A percentile compares a stretch with the other conserved stretches of the same genome.
These are phyloP conservation scores for Pseudomyrmex dendroicus DNA, from an alignment of 1,140 invertebrate genomes.

Conservation along the genomic window DNA sequence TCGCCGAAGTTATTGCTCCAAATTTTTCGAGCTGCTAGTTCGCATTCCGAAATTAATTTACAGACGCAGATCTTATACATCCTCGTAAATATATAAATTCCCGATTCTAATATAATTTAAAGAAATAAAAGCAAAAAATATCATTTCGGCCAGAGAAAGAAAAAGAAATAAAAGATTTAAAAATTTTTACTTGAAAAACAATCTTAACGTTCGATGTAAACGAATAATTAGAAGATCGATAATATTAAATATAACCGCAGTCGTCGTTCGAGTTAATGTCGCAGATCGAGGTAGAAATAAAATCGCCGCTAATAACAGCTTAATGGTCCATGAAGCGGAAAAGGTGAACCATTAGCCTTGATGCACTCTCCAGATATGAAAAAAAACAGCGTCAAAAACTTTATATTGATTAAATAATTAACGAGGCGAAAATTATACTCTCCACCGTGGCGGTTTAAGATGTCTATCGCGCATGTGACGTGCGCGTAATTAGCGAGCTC, in stretches of 20 bases:
- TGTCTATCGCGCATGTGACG: slow-evolving; percentile 48
- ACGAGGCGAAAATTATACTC: slow-evolving; percentile 25
- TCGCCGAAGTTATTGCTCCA: background rate
- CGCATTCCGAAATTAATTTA: too few species aligned
- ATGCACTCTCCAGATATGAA: slow-evolving; percentile 24
- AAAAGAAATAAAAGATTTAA: too few species aligned
- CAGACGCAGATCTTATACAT: too few species aligned
- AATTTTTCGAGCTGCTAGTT: too few species aligned
- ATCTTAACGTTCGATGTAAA: background rate
- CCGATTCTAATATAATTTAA: too few species aligned
- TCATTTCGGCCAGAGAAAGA: too few species aligned
- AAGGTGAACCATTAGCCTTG: slow-evolving; percentile 36
- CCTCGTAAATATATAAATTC: too few species aligned
- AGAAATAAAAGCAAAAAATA: too few species aligned
- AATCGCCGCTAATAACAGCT: slow-evolving; percentile 28
- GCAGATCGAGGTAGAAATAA: slow-evolving; percentile 30
- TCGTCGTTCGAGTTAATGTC: slow-evolving; percentile 3
- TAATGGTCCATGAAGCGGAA: slow-evolving; percentile 34
- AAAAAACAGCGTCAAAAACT: slow-evolving; percentile 24
- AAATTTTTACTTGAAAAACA: background rate
- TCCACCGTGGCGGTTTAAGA: background rate
- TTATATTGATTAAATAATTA: slow-evolving; percentile 54
- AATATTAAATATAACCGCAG: background rate
- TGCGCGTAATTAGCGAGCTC: slow-evolving; percentile 26
- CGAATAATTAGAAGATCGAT: background rate